These are phyloP conservation scores for Drosophila erecta DNA, from an alignment of 1,140 invertebrate genomes.

Conservation along the genomic window DNA sequence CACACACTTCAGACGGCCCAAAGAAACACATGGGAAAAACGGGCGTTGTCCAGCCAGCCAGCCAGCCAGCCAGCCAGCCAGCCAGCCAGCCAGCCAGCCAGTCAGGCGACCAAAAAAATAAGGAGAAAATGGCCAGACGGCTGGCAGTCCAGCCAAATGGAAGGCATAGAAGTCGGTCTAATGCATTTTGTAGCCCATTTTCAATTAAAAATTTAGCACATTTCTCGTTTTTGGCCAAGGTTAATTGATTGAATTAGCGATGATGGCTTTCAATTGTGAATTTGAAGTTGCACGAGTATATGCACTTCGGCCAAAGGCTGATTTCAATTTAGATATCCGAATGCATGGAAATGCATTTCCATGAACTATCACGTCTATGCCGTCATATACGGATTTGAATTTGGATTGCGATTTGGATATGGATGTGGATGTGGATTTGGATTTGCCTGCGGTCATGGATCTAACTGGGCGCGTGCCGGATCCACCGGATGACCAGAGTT, in stretches of 20 bases:
- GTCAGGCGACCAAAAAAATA: conserved; percentile 33
- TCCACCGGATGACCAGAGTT: conserved; percentile 42
- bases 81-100: conserved; percentile 47
- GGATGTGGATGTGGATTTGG: neutral
- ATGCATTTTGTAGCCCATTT: conserved; percentile 75
- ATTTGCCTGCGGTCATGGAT: neutral
- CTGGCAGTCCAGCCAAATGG: conserved; percentile 41
- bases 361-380: conserved; percentile 19
- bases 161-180: conserved; percentile 24
- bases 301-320: conserved; percentile 72
- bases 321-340: conserved; percentile 72
- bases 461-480: conserved; percentile 33
- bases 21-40: conserved; percentile 53
- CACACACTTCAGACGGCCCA: neutral
- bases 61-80: conserved; percentile 45
- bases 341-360: conserved; percentile 57
- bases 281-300: conserved; percentile 60
- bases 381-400: conserved; percentile 14
- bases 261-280: conserved; percentile 62
- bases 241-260: conserved; percentile 64
- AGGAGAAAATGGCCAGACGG: conserved; percentile 11
- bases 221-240: conserved; percentile 69
- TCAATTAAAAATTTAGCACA: conserved; percentile 69
- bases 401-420: neutral
- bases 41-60: conserved; percentile 50